These are phyloP conservation scores for Samia ricini DNA, from an alignment of 1,140 invertebrate species.

Conservation along the genomic window DNA sequence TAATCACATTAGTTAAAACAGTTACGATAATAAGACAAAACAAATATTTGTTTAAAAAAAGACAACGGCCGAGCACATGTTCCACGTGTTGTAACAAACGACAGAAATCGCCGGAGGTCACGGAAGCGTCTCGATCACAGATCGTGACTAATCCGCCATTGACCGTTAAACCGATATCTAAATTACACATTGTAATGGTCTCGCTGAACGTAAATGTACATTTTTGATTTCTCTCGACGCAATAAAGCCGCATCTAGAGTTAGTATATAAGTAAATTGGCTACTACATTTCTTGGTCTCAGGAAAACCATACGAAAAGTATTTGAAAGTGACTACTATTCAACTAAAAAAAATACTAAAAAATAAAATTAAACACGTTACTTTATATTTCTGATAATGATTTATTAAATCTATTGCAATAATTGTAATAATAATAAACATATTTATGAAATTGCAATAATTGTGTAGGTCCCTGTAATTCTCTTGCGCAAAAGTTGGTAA, in stretches of 20 bases:
- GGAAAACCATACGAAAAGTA: too few relatives aligned
- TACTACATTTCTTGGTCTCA: neutral
- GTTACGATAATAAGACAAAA: too few relatives aligned
- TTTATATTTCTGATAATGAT: too few relatives aligned
- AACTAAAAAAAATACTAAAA: too few relatives aligned
- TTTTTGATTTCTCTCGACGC: slow-evolving; percentile 34
- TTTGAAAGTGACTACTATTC: too few relatives aligned
- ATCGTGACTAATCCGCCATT: slow-evolving; percentile 36
- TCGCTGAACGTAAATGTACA: slow-evolving; percentile 14
- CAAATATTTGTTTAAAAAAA: neutral
- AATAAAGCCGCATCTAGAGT: neutral
- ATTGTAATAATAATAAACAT: too few relatives aligned
- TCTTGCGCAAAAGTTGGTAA: neutral
- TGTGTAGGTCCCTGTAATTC: too few relatives aligned
- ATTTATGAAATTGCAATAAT: too few relatives aligned
- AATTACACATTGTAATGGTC: slow-evolving; percentile 37
- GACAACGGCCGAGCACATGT: neutral
- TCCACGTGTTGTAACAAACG: neutral
- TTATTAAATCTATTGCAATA: too few relatives aligned
- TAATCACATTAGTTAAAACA: too few relatives aligned
- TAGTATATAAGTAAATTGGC: neutral
- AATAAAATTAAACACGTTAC: too few relatives aligned
- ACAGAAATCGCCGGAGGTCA: slow-evolving; percentile 15
- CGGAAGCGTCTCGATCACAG: slow-evolving; percentile 29
- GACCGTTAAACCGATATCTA: slow-evolving; percentile 39